Percentiles rank a stretch among this genome's conserved stretches.
Evolutionary conservation across 2,888 invertebrate genomes (phyloP).

Genomic region (Aproaerema taeniolella): DNA sequence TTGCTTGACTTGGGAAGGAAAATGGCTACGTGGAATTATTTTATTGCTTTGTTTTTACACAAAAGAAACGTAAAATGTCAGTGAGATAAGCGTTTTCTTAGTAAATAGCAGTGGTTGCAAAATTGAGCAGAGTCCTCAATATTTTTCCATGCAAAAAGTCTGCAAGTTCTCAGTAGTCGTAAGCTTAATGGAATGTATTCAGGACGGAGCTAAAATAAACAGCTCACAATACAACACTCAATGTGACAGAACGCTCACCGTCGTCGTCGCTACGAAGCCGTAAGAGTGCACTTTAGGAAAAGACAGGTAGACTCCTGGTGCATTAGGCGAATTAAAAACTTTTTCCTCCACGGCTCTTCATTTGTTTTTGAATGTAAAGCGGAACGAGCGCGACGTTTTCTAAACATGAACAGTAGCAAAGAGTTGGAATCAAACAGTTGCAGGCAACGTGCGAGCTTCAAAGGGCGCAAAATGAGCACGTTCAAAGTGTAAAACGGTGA

Average conservation of each 20-base stretch:
- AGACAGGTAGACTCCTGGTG: conserved; percentile 55
- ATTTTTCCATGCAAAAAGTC: conserved; percentile 5
- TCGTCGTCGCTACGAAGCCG: conserved; percentile 40
- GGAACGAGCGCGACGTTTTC: conserved; percentile 36
- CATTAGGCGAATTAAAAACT: conserved; percentile 76
- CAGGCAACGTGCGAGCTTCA: conserved; percentile 48
- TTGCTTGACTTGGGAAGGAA: background rate
- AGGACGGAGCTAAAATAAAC: conserved; percentile 59
- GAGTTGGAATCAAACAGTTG: conserved; percentile 67
- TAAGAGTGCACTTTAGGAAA: conserved; percentile 61
- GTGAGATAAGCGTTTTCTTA: background rate
- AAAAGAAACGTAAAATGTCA: background rate
- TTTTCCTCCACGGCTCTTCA: conserved; percentile 51
- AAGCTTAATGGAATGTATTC: conserved; percentile 37
- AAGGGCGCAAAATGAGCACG: conserved; percentile 63
- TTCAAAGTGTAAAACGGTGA: conserved; percentile 51
- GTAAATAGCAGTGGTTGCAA: too few species aligned
- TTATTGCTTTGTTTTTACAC: too few species aligned
- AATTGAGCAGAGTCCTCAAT: conserved; percentile 1
- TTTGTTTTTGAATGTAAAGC: conserved; percentile 59
- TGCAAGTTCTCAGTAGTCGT: conserved; percentile 25
- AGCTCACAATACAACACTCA: conserved; percentile 59
- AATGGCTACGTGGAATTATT: background rate
- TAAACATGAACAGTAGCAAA: conserved; percentile 42
- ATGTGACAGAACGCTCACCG: conserved; percentile 51